These are phyloP conservation scores for Heteromyza rotundicornis DNA, from an alignment of 2,888 invertebrate genomes.

Conservation along the genomic window DNA sequence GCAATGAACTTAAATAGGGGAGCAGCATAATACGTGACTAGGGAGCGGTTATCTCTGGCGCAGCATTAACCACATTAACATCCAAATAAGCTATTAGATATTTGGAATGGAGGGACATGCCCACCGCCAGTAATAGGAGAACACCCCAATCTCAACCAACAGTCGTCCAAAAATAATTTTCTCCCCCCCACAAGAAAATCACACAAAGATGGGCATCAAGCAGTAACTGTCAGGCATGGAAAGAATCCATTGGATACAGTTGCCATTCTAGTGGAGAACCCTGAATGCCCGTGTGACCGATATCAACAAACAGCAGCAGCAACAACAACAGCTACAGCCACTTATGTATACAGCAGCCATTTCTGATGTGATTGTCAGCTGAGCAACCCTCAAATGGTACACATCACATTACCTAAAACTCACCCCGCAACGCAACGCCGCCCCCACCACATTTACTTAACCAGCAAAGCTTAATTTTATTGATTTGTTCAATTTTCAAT, in stretches of 20 bases:
- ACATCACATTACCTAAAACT: not conserved
- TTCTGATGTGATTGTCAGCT: constrained; percentile 16
- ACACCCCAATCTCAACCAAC: not conserved
- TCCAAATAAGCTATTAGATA: not conserved
- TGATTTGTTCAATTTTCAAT: constrained; percentile 36
- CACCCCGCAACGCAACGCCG: constrained; percentile 23
- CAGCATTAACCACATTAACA: not conserved
- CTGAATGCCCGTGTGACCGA: constrained; percentile 14
- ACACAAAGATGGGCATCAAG: not conserved
- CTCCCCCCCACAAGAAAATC: not conserved
- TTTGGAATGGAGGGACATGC: not conserved
- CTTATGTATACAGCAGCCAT: constrained; percentile 17
- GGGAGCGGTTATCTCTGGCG: not conserved
- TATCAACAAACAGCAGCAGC: constrained; percentile 11
- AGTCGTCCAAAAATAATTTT: not conserved
- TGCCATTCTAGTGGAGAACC: constrained; percentile 40
- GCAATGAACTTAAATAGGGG: too few species aligned
- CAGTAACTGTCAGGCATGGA: not conserved
- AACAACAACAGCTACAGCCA: not conserved
- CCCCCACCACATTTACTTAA: constrained; percentile 31
- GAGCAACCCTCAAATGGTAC: not conserved
- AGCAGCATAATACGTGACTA: not conserved
- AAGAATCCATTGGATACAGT: not conserved
- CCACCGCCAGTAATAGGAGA: too few species aligned
- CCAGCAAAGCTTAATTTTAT: constrained; percentile 44